Evolutionary conservation across 2,888 invertebrate genomes (phyloP).

Genomic region (Ormyrus labotus): DNA sequence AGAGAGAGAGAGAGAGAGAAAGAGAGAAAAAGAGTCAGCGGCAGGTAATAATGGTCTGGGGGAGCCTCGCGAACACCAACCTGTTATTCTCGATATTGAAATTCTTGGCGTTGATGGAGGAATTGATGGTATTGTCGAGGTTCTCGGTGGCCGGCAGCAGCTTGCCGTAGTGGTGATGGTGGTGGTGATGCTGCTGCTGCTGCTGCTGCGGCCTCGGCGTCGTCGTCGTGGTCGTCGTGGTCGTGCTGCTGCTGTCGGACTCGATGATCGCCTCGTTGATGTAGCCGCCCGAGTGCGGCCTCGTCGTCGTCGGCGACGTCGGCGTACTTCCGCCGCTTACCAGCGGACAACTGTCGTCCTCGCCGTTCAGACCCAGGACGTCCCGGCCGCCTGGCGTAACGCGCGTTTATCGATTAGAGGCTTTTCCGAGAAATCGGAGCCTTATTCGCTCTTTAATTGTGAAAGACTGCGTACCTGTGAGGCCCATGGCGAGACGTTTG

Average conservation of each 20-base stretch:
- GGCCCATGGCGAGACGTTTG: constrained; percentile 86
- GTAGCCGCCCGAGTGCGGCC: constrained; percentile 86
- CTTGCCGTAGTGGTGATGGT: constrained; percentile 42
- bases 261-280: constrained; percentile 88
- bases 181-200: constrained; percentile 18
- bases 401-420: too few relatives aligned
- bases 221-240: background rate
- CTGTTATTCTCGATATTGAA: constrained; percentile 80
- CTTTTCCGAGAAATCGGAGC: too few relatives aligned
- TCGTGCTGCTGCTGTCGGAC: constrained; percentile 72
- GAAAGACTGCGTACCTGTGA: constrained; percentile 74
- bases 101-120: constrained; percentile 77
- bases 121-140: constrained; percentile 72
- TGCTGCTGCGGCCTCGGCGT: constrained; percentile 5
- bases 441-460: too few relatives aligned
- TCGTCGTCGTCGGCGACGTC: constrained; percentile 72
- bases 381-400: constrained; percentile 66
- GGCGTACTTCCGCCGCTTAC: constrained; percentile 83
- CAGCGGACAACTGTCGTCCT: constrained; percentile 86
- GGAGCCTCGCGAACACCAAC: constrained; percentile 59
- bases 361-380: constrained; percentile 76
- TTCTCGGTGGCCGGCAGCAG: constrained; percentile 69
- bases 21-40: background rate
- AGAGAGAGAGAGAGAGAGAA: background rate
- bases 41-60: background rate